These are phyloP conservation scores for Anarsia innoxiella DNA, from an alignment of 2,888 invertebrate genomes.

Conservation along the genomic window DNA sequence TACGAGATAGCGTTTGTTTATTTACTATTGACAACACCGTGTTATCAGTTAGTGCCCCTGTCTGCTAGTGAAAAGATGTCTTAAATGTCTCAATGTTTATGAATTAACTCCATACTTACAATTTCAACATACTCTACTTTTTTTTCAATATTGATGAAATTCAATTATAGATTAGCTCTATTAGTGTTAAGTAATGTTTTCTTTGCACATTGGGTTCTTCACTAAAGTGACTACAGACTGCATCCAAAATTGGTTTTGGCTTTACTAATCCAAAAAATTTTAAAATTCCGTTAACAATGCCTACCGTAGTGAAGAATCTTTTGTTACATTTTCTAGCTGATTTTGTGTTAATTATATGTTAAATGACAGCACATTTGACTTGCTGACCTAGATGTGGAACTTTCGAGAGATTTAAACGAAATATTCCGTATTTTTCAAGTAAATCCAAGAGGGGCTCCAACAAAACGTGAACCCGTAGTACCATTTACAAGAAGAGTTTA, in stretches of 20 bases:
- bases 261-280: conserved; percentile 13
- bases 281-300: neutral
- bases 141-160: too few relatives aligned
- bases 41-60: neutral
- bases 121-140: too few relatives aligned
- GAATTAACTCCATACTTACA: too few relatives aligned
- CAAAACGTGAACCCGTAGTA: conserved; percentile 55
- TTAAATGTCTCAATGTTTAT: too few relatives aligned
- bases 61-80: too few relatives aligned
- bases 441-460: conserved; percentile 58
- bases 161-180: too few relatives aligned
- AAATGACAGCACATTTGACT: too few relatives aligned
- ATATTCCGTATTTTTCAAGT: conserved; percentile 60
- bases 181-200: too few relatives aligned
- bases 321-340: too few relatives aligned
- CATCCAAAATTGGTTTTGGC: conserved; percentile 19
- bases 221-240: conserved; percentile 17
- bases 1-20: neutral
- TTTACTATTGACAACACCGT: neutral
- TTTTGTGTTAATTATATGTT: too few relatives aligned
- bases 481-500: conserved; percentile 39
- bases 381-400: too few relatives aligned
- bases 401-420: conserved; percentile 20
- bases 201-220: conserved; percentile 30
- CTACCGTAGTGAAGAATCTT: conserved; percentile 22